Base-by-base conservation (phyloP, 1,140 invertebrate species). In the Tyrophagus putrescentiae region DNA sequence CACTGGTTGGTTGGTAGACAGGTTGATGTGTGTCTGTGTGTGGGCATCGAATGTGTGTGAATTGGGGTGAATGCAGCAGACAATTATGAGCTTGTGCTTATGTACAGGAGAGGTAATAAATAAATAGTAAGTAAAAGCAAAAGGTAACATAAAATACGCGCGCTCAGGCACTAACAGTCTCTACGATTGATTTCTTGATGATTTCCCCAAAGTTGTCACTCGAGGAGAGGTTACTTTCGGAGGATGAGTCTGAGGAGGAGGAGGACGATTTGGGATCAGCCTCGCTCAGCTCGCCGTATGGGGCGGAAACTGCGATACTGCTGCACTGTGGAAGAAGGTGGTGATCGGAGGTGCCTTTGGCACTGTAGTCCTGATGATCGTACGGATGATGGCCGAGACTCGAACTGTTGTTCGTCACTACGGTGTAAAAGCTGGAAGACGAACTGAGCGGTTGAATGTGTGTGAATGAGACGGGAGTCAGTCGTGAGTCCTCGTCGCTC, bases 141-240 rank as follows among this genome's bases (percentile, higher is more conserved):
- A 21, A 21, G 25, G 25, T 23, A n/a, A n/a, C n/a, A 42, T 21
- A 42, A 42, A 63, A 63, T 29, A 18, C 34, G n/a, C n/a, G 16
- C 13, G 16, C 9, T 66, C 53, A 66, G 57, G 66, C 65, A 23
- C 82, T 84, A 60, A 87, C 86, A 67, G 84, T 87, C 74, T 89
- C 87, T 66, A 89, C 85, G 77, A 90, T 88, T 32, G 85, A 85
- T 73, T 90, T 88, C 72, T 88, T 90, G 63, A 91, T 89, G 62
- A 91, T 86, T 76, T 90, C 86, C 36, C 85, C 86, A 71, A 91
- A 88, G 72, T 89, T 89, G 68, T 87, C 84, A 52, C 62, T 63
- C 1, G 52, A 31, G 3, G 45, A 48, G 7, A 61, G 56, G n/a
- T n/a, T n/a, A 44, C 64, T 64, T 56, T 66, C 64, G 6, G 23